These are phyloP conservation scores for Rapana venosa DNA, from an alignment of 2,888 invertebrate species.

Conservation along the genomic window DNA sequence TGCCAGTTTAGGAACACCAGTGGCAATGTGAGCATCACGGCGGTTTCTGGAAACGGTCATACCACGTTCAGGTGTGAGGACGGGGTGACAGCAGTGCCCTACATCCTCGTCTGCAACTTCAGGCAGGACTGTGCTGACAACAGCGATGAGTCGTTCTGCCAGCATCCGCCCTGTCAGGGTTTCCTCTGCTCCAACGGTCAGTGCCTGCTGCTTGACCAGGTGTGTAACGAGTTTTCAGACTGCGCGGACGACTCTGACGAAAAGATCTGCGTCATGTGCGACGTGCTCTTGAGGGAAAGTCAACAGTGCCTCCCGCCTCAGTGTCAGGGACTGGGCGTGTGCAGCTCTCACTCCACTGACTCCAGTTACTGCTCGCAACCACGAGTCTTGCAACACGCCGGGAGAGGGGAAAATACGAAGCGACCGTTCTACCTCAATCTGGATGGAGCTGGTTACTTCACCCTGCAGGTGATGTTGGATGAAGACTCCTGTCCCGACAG, in stretches of 20 bases:
- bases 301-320: not conserved
- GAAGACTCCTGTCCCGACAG: slow-evolving; percentile 14
- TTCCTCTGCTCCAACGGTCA: not conserved
- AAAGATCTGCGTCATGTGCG: not conserved
- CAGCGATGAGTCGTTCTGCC: not conserved
- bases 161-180: not conserved
- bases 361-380: not conserved
- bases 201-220: not conserved
- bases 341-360: no score
- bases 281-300: no score
- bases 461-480: not conserved
- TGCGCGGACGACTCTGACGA: slow-evolving; percentile 61
- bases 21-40: not conserved
- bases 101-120: not conserved
- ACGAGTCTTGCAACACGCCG: no score
- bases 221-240: not conserved
- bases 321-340: not conserved
- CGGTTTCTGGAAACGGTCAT: not conserved
- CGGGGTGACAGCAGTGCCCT: not conserved
- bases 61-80: not conserved
- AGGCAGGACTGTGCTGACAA: slow-evolving; percentile 15
- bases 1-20: not conserved
- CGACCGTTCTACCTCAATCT: not conserved
- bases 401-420: not conserved
- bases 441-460: not conserved